Evolutionary conservation across 2,888 invertebrate species (phyloP).

Genomic region (Poecilus cupreus): DNA sequence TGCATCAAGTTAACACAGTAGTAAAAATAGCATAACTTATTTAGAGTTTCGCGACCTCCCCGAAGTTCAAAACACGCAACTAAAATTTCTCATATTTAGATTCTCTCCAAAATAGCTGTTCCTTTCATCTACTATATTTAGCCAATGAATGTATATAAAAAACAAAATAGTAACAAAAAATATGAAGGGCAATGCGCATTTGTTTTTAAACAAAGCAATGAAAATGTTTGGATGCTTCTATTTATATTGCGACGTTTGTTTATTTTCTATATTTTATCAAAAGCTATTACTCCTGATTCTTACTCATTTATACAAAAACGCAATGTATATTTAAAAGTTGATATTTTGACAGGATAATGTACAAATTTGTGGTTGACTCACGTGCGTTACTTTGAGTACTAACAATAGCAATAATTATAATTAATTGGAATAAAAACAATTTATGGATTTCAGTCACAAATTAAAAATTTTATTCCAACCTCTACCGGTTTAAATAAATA

Average conservation of each 20-base stretch:
- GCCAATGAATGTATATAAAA: conserved; percentile 21
- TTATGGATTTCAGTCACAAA: too few relatives aligned
- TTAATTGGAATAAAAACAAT: too few relatives aligned
- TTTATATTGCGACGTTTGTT: too few relatives aligned
- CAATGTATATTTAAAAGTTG: background rate
- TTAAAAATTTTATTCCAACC: too few relatives aligned
- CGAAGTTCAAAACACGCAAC: conserved; percentile 11
- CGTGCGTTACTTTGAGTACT: too few relatives aligned
- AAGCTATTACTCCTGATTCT: background rate
- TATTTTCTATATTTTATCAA: too few relatives aligned
- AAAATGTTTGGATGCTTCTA: background rate
- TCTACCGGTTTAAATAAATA: too few relatives aligned
- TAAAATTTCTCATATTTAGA: conserved; percentile 35
- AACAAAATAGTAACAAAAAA: conserved; percentile 19
- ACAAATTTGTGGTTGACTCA: background rate
- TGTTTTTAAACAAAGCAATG: conserved; percentile 45
- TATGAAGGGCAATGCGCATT: conserved; percentile 38
- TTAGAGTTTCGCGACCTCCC: conserved; percentile 48
- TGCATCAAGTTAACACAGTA: background rate
- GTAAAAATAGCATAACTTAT: conserved; percentile 21
- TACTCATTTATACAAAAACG: background rate
- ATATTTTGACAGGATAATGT: background rate
- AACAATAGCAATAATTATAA: too few relatives aligned
- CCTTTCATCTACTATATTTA: conserved; percentile 11
- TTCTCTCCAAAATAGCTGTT: conserved; percentile 29